Conservation (phyloP, 2,888 invertebrate species). For the Lasioglossum oenotherae region DNA sequence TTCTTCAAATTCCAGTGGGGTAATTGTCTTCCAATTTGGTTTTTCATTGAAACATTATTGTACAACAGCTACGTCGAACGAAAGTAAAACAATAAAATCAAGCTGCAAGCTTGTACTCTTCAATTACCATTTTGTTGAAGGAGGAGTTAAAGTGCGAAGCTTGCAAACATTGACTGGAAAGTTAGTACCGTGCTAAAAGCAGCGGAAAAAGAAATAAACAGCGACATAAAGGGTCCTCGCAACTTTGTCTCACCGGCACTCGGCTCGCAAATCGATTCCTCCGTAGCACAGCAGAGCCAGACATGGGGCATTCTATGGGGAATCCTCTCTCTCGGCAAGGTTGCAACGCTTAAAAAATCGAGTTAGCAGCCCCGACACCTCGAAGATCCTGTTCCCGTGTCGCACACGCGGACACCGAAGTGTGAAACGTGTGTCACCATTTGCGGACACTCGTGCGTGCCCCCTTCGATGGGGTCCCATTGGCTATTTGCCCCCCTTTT, state of each 20-base stretch:
- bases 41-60: no score
- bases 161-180: neutral
- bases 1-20: no score
- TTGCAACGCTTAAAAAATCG: conserved; percentile 23
- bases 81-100: no score
- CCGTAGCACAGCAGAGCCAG: neutral
- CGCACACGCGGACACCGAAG: conserved; percentile 59
- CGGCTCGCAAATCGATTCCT: neutral
- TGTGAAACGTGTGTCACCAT: conserved; percentile 67
- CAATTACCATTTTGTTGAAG: no score
- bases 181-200: neutral
- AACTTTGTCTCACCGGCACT: neutral
- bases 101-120: no score
- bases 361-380: conserved; percentile 42
- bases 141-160: neutral
- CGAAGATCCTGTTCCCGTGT: conserved; percentile 62
- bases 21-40: no score
- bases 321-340: conserved; percentile 2
- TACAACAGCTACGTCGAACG: no score
- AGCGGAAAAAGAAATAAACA: neutral
- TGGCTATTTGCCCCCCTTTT: conserved; percentile 62
- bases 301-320: neutral
- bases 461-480: conserved; percentile 54
- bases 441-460: conserved; percentile 62
- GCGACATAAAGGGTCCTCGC: neutral